A percentile compares a stretch with the other conserved stretches of the same genome.
These are phyloP conservation scores for Ormyrus pomaceus DNA, from an alignment of 2,888 invertebrate species.

Conservation along the genomic window DNA sequence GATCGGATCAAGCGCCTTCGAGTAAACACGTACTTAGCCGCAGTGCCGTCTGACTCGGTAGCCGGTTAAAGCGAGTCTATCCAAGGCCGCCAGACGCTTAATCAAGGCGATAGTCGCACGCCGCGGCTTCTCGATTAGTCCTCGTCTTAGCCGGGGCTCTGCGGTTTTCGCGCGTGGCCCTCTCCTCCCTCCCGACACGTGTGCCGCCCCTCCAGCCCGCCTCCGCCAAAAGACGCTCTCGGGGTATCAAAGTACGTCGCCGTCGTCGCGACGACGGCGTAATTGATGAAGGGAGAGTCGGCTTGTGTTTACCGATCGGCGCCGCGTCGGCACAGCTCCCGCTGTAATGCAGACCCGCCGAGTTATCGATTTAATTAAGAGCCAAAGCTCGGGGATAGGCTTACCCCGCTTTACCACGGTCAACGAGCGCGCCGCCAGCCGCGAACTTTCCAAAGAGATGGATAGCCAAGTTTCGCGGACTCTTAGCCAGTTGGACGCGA, in stretches of 20 bases:
- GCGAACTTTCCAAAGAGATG: conserved; percentile 27
- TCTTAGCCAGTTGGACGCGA: conserved; percentile 5
- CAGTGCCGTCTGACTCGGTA: background rate
- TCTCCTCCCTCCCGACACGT: conserved; percentile 37
- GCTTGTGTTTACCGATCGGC: conserved; percentile 52
- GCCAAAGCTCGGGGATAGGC: conserved; percentile 47
- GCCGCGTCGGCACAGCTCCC: conserved; percentile 8
- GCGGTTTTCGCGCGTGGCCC: conserved; percentile 32
- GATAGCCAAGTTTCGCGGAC: conserved; percentile 31
- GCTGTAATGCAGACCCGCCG: conserved; percentile 52
- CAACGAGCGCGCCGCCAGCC: conserved; percentile 22
- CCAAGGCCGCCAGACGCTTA: conserved; percentile 42
- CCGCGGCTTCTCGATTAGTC: conserved; percentile 49
- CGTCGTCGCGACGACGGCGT: conserved; percentile 20
- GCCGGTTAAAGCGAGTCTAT: conserved; percentile 1
- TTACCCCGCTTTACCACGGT: conserved; percentile 38
- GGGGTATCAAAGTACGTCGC: conserved; percentile 27
- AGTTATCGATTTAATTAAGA: conserved; percentile 64
- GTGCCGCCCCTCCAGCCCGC: conserved; percentile 27
- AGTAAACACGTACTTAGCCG: conserved; percentile 48
- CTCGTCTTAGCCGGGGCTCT: conserved; percentile 27
- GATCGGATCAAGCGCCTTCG: conserved; percentile 21
- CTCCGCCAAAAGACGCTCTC: conserved; percentile 1
- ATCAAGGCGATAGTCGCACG: conserved; percentile 50
- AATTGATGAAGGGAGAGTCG: conserved; percentile 38